phyloP scores from a whole-genome alignment of 1,140 invertebrate genomes.

The Brachionus sp. region DNA sequence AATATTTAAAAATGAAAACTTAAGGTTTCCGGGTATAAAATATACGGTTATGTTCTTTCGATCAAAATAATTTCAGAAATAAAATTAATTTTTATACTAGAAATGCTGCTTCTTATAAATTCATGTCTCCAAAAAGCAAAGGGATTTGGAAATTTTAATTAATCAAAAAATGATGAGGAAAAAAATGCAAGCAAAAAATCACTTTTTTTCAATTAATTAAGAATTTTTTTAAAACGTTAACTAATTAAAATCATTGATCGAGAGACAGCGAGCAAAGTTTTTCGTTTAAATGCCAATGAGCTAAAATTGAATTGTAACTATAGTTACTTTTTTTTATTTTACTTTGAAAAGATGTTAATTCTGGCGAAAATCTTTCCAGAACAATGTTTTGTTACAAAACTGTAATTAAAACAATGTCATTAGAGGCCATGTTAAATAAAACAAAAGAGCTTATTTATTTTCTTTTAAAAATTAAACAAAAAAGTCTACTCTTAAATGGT shows the following conservation, averaged over 20 bases:
- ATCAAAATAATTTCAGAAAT: neutral
- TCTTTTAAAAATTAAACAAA: neutral
- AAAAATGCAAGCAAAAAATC: neutral
- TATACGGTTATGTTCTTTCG: neutral
- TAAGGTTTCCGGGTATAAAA: neutral
- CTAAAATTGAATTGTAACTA: neutral
- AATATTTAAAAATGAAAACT: neutral
- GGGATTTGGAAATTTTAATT: slow-evolving; percentile 25
- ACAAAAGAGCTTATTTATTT: neutral
- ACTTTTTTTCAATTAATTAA: slow-evolving; percentile 16
- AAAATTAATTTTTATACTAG: neutral
- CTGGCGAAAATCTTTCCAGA: slow-evolving; percentile 12
- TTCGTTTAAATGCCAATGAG: neutral
- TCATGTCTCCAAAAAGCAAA: neutral
- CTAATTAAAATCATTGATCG: slow-evolving; percentile 35
- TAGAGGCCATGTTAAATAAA: neutral
- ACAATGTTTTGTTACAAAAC: neutral
- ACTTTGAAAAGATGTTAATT: neutral
- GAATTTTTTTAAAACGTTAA: slow-evolving; percentile 38
- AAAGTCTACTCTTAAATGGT: neutral
- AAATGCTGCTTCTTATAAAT: neutral
- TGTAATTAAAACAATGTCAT: slow-evolving; percentile 8
- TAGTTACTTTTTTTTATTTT: slow-evolving; percentile 24
- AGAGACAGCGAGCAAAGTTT: neutral
- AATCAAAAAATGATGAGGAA: slow-evolving; percentile 22